Conservation (phyloP, 2,797 vertebrate species). For the Acipenser ruthenus region DNA sequence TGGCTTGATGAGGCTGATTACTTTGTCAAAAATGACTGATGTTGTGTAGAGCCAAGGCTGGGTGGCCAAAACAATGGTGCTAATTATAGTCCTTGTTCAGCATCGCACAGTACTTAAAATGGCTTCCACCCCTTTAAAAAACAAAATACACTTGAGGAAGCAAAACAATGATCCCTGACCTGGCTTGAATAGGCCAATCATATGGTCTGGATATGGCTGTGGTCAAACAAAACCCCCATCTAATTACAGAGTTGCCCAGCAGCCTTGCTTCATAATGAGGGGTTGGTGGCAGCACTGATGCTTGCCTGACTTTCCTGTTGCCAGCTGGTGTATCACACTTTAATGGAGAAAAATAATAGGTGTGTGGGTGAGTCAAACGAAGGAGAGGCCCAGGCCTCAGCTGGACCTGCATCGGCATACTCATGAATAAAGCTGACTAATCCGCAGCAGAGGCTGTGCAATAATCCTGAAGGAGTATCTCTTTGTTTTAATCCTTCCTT, state of each 20-base stretch:
- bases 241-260: constrained; percentile 32
- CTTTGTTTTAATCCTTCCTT: constrained; percentile 31
- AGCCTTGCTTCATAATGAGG: constrained; percentile 34
- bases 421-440: constrained; percentile 25
- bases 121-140: constrained; percentile 19
- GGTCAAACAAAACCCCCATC: constrained; percentile 25
- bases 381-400: constrained; percentile 24
- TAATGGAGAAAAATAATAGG: constrained; percentile 37
- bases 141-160: constrained; percentile 18
- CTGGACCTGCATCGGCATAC: constrained; percentile 17
- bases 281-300: constrained; percentile 16
- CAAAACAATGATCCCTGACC: constrained; percentile 23
- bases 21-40: constrained; percentile 20
- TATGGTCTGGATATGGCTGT: constrained; percentile 24
- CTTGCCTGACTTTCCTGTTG: constrained; percentile 32
- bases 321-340: constrained; percentile 42
- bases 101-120: constrained; percentile 20
- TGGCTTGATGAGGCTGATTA: constrained; percentile 26
- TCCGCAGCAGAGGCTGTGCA: constrained; percentile 17
- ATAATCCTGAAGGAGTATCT: constrained; percentile 21
- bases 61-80: constrained; percentile 15
- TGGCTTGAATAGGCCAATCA: constrained; percentile 31
- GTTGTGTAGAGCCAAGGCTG: constrained; percentile 15
- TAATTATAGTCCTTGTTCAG: constrained; percentile 18
- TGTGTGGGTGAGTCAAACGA: constrained; percentile 28